These are phyloP conservation scores for Tetramorium parvispinum DNA, from an alignment of 1,140 invertebrate genomes.

Conservation along the genomic window DNA sequence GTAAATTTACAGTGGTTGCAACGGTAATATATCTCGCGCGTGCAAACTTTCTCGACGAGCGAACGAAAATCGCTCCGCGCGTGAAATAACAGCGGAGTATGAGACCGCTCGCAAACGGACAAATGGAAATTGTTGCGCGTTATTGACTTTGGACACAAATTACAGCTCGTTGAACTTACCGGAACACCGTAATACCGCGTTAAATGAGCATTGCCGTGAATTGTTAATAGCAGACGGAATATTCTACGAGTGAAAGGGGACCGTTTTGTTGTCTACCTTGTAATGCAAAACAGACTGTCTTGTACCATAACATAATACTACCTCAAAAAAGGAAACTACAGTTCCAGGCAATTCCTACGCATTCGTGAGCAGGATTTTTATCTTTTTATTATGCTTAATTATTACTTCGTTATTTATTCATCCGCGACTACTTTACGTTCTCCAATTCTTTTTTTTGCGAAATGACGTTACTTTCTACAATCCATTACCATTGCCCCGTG, in stretches of 20 bases:
- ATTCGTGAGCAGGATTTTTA: background rate
- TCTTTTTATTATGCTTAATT: background rate
- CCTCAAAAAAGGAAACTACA: background rate
- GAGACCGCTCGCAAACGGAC: conserved; percentile 11
- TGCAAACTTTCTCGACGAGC: conserved; percentile 27
- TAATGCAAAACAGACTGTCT: conserved; percentile 22
- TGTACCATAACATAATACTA: background rate
- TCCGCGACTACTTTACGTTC: conserved; percentile 1
- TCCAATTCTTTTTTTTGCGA: background rate
- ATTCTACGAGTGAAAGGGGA: conserved; percentile 47
- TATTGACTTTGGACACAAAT: conserved; percentile 55
- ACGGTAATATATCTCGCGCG: background rate
- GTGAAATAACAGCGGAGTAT: background rate
- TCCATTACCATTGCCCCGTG: background rate
- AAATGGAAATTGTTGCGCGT: conserved; percentile 39
- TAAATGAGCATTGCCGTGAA: conserved; percentile 21
- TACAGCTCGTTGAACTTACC: conserved; percentile 34
- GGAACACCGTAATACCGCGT: conserved; percentile 27
- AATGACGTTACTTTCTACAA: background rate
- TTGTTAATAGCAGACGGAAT: conserved; percentile 13
- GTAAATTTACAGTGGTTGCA: background rate
- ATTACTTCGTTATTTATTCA: conserved; percentile 12
- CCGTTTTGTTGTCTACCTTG: conserved; percentile 24
- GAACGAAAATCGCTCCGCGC: conserved; percentile 8
- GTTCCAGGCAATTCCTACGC: background rate